phyloP scores from a whole-genome alignment of 2,113 vertebrate genomes.

The Sorex fumeus region DNA sequence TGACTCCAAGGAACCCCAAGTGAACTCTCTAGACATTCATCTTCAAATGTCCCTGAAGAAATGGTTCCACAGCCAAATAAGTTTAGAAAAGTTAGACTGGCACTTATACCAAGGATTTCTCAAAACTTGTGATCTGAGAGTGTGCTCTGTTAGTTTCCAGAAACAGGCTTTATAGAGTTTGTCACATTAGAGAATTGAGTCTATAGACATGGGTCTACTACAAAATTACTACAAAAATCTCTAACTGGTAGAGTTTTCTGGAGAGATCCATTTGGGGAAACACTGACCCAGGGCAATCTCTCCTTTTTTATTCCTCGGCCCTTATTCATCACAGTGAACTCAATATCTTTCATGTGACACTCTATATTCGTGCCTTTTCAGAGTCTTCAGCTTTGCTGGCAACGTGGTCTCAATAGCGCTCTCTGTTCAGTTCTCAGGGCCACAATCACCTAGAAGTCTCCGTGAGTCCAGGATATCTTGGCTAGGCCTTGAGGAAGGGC shows the following conservation, averaged over 20 bases:
- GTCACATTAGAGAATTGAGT: neutral
- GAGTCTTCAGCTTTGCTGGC: neutral
- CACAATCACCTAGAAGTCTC: neutral
- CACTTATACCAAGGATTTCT: neutral
- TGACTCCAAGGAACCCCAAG: neutral
- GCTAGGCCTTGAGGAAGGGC: neutral
- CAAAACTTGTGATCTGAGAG: constrained; percentile 11
- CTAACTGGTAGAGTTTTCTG: neutral
- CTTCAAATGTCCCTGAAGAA: constrained; percentile 12
- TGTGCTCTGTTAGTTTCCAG: neutral
- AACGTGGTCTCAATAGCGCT: neutral
- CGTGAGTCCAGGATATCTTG: neutral
- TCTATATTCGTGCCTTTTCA: neutral
- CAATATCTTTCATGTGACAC: neutral
- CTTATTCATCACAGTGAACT: neutral
- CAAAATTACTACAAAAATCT: neutral
- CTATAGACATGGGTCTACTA: neutral
- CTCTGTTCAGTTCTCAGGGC: neutral
- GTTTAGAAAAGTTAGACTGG: neutral
- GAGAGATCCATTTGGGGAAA: neutral
- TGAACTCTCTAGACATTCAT: neutral
- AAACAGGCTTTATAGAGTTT: neutral
- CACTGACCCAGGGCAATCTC: neutral
- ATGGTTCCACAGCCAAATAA: neutral
- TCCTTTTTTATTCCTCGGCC: neutral